Conservation (phyloP, 2,888 invertebrate genomes). For the Trissoscelio sp. region DNA sequence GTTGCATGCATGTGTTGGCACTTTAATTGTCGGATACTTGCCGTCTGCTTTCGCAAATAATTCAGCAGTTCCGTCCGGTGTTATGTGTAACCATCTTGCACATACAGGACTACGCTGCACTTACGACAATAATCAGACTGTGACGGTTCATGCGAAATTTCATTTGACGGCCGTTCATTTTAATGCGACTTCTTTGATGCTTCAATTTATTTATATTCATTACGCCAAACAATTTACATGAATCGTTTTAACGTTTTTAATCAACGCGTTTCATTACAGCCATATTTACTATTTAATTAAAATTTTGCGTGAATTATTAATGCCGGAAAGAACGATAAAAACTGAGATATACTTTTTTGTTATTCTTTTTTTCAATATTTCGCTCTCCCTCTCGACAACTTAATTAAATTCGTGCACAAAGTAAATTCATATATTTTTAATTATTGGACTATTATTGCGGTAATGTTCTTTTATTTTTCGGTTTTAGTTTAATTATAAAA, state of each 20-base stretch:
- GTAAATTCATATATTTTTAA: not conserved
- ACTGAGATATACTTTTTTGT: conserved; percentile 12
- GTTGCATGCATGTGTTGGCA: conserved; percentile 51
- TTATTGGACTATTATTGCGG: not conserved
- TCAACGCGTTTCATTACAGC: conserved; percentile 17
- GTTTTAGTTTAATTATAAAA: too few species aligned
- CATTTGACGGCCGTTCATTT: conserved; percentile 40
- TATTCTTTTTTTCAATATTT: conserved; percentile 13
- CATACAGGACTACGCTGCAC: conserved; percentile 29
- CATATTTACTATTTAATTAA: conserved; percentile 36
- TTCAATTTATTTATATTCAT: conserved; percentile 58
- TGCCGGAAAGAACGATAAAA: not conserved
- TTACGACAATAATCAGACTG: conserved; percentile 63
- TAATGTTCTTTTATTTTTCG: too few species aligned
- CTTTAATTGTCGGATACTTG: conserved; percentile 51
- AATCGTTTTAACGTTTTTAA: conserved; percentile 29
- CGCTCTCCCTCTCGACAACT: too few species aligned
- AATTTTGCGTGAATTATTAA: conserved; percentile 29
- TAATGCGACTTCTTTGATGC: conserved; percentile 36
- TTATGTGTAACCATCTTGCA: conserved; percentile 25
- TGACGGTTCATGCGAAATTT: conserved; percentile 63
- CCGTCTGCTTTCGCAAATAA: conserved; percentile 54
- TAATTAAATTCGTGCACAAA: conserved; percentile 15
- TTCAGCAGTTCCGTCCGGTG: conserved; percentile 54
- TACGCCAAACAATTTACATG: conserved; percentile 37